Base-by-base conservation (phyloP, 2,797 vertebrate species). In the Scyliorhinus canicula region DNA sequence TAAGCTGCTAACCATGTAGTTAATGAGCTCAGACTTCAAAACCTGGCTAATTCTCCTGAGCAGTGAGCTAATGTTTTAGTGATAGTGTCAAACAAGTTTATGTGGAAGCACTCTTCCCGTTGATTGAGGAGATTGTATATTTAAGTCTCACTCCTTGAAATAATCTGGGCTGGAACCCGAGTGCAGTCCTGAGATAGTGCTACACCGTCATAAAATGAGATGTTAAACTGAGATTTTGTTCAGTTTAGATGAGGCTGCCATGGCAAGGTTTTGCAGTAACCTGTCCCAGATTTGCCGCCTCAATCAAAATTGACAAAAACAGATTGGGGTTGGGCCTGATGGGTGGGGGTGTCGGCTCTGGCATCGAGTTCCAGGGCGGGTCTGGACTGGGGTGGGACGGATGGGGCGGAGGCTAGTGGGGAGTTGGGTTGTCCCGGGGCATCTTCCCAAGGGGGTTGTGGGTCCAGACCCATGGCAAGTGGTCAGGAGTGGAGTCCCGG, bases 1-100 rank as follows among this genome's bases (percentile, higher is more conserved):
- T 91, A 91, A 91, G 24, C 57, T 91, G 88, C n/a, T 91, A 63
- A 65, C 88, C n/a, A 65, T 65, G 52, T 55, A 60, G 31, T 82
- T 47, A 35, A 55, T 86, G 12, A 63, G 57, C n/a, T 44, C 88
- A 63, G 65, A 16, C n/a, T 65, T n/a, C 57, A 91, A 65, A 91
- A 44, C 3, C 88, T 91, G 88, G 8, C 86, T 21, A n/a, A 21
- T 91, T 65, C 88, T 65, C 60, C n/a, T 26, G 12, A 24, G 57
- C 16, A 14, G n/a, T 44, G 40, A n/a, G 2, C 85, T 82, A 82
- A 47, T 82, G 31, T 12, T 88, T 57, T 35, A 16, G 85, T 35
- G 26, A 11, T 2, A 44, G 16, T 44, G 40, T 93, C 57, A 67
- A 60, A n/a, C 8, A 21, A 4, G 11, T 57, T 60, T n/a, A 90